A percentile compares a stretch with the other conserved stretches of the same genome.
Evolutionary conservation across 2,113 vertebrate genomes (phyloP).

Genomic region (Ctenodactylus gundi): DNA sequence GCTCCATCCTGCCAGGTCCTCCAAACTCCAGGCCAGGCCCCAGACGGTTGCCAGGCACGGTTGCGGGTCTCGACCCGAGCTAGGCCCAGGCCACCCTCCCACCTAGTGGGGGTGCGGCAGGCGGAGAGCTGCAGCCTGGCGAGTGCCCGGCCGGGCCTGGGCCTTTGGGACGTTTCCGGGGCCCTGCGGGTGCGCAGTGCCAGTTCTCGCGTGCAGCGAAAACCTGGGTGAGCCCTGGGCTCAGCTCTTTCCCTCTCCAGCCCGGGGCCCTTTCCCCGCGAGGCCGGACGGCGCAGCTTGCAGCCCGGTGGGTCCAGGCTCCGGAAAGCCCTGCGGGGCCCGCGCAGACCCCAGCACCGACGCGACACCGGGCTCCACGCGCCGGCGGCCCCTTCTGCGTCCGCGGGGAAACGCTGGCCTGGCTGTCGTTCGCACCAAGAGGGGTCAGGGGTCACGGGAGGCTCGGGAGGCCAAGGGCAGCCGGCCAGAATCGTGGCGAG

Average conservation of each 20-base stretch:
- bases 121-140: background rate
- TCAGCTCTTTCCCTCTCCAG: background rate
- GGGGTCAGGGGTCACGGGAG: slow-evolving; percentile 52
- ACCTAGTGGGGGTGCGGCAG: slow-evolving; percentile 16
- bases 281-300: background rate
- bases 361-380: background rate
- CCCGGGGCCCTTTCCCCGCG: background rate
- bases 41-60: background rate
- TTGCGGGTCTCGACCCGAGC: background rate
- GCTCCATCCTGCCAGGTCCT: background rate
- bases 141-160: fast-evolving
- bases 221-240: background rate
- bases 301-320: too few species aligned
- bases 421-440: slow-evolving; percentile 46
- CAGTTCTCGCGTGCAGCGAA: slow-evolving; percentile 68
- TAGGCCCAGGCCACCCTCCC: background rate
- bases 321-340: background rate
- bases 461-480: background rate
- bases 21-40: background rate
- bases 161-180: background rate
- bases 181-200: background rate
- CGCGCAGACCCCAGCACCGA: background rate
- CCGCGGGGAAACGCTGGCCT: background rate
- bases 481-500: background rate
- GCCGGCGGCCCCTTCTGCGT: background rate